Percentiles rank a stretch among this genome's conserved stretches.
These are phyloP conservation scores for Teleiodes luculella DNA, from an alignment of 2,888 invertebrate species.

Conservation along the genomic window DNA sequence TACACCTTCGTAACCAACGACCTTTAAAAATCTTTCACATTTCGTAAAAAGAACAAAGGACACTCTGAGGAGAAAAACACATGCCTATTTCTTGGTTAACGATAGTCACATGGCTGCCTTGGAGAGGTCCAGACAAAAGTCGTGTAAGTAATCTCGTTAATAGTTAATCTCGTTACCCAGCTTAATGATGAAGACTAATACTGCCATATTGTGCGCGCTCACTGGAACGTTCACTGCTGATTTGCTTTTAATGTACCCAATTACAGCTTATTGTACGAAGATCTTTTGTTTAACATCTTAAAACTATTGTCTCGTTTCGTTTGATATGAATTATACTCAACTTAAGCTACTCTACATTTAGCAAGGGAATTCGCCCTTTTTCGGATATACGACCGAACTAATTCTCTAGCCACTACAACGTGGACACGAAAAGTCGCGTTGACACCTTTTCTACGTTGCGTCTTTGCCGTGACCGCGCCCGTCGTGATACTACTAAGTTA, in stretches of 20 bases:
- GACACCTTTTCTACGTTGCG: too few relatives aligned
- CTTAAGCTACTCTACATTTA: too few relatives aligned
- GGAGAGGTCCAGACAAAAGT: constrained; percentile 8
- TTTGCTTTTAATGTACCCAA: not conserved
- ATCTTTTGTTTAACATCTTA: not conserved
- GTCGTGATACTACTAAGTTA: too few relatives aligned
- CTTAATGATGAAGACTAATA: constrained; percentile 10
- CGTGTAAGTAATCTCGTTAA: constrained; percentile 10
- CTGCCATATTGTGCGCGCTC: not conserved
- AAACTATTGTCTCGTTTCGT: not conserved
- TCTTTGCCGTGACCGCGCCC: too few relatives aligned
- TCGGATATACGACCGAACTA: too few relatives aligned
- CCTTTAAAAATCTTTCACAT: too few relatives aligned
- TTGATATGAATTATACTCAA: too few relatives aligned
- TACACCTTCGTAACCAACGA: too few relatives aligned
- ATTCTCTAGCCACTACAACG: too few relatives aligned
- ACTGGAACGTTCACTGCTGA: not conserved
- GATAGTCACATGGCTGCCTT: not conserved
- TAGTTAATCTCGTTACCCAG: constrained; percentile 9
- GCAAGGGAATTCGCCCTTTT: too few relatives aligned
- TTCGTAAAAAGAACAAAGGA: not conserved
- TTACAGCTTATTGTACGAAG: not conserved
- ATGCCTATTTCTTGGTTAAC: not conserved
- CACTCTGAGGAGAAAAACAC: not conserved
- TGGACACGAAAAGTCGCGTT: too few relatives aligned